Conservation (phyloP, 1,140 invertebrate genomes). For the Trachymyrmex septentrionalis region DNA sequence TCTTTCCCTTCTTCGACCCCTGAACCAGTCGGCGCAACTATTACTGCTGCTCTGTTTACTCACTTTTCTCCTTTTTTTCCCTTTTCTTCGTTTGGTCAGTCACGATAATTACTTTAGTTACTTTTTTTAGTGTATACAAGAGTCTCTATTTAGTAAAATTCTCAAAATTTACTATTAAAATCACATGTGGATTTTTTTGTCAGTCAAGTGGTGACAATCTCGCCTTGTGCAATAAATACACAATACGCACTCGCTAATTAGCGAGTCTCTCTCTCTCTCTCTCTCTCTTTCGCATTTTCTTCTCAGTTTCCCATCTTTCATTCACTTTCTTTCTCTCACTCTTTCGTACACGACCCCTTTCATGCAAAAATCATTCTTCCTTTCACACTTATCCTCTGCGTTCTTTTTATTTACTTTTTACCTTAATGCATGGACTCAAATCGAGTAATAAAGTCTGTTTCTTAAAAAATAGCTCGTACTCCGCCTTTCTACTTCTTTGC, state of each 20-base stretch:
- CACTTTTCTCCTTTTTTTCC: slow-evolving; percentile 4
- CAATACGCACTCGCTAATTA: slow-evolving; percentile 78
- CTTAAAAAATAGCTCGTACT: slow-evolving; percentile 86
- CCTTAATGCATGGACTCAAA: slow-evolving; percentile 79
- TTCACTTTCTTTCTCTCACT: slow-evolving; percentile 55
- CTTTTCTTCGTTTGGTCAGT: slow-evolving; percentile 81
- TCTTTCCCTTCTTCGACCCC: slow-evolving; percentile 30
- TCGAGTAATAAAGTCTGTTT: slow-evolving; percentile 83
- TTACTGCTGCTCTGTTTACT: slow-evolving; percentile 66
- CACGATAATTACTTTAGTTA: slow-evolving; percentile 83
- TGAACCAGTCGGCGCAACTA: slow-evolving; percentile 65
- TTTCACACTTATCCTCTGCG: slow-evolving; percentile 27
- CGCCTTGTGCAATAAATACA: slow-evolving; percentile 80
- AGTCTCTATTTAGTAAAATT: slow-evolving; percentile 85
- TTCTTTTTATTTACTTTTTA: slow-evolving; percentile 46
- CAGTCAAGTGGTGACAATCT: slow-evolving; percentile 82
- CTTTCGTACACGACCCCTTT: slow-evolving; percentile 52
- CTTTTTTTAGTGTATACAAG: slow-evolving; percentile 80
- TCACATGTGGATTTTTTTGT: slow-evolving; percentile 85
- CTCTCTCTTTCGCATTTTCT: slow-evolving; percentile 22
- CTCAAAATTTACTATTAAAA: slow-evolving; percentile 85
- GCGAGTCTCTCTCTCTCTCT: slow-evolving; percentile 62
- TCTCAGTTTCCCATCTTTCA: slow-evolving; percentile 25
- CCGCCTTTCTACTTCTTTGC: slow-evolving; percentile 39
- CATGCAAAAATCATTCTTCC: slow-evolving; percentile 25